Base-by-base conservation (phyloP, 2,113 vertebrate species). In the Amblyopsis rosae region DNA sequence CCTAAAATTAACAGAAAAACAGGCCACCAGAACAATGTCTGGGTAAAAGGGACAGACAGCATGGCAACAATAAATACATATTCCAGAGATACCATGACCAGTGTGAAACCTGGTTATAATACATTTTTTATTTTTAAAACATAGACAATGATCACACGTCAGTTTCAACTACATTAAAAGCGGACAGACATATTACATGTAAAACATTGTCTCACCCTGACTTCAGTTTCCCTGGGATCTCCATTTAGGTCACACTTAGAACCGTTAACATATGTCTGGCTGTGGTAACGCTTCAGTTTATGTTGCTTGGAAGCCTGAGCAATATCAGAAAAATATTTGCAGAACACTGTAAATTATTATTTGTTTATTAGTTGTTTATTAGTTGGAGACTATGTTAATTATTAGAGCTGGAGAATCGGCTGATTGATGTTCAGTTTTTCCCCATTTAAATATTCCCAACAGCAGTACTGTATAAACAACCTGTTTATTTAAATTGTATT, bases 181-280 rank as follows among this genome's bases (percentile, higher is more conserved):
- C 17, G 16, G 12, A 6, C 49, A 45, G 5, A n/a, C 35, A 9
- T 6, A 15, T n/a, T 17, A n/a, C 3, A 50, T 59, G n/a, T 57
- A 0, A 62, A 61, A 77, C 7, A 8, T 65, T 4, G 4, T 77
- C 95, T 95, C 75, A 99, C 97, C 93, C 96, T 88, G 64, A 98
- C 96, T 91, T 98, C 96, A 0, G 96, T 92, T 66, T 98, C 95
- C 62, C 97, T 88, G 60, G 93, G 92, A 45, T 83, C 93, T 64
- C 96, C 95, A 4, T 95, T 98, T 12, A 98, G 90, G 90, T 98
- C 96, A 56, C 97, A 98, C 71, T 94, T 96, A 15, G 96, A 97
- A 57, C 97, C 97, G 0, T 98, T 99, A n/a, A 94, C 91, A 6
- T 98, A 98, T 11, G 82, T 91, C 89, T 99, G 97, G 89, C 97